Evolutionary conservation across 1,140 invertebrate species (phyloP).

Genomic region (silkworm (Bombyx mori)): DNA sequence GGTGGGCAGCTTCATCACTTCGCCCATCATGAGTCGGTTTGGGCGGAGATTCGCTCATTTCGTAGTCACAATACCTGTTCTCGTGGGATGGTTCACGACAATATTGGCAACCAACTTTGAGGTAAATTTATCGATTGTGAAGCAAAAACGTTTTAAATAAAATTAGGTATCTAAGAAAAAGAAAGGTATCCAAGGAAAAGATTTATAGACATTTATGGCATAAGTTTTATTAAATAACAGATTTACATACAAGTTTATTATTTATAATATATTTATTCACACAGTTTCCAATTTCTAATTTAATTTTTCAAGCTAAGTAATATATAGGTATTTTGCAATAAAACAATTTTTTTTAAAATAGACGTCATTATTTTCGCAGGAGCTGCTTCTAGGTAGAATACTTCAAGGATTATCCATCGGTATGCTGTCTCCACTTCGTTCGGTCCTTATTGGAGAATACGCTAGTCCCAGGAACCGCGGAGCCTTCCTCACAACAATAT

Average conservation of each 20-base stretch:
- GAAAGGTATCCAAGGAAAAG: no score
- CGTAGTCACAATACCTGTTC: slow-evolving; percentile 25
- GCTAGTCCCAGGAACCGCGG: slow-evolving; percentile 69
- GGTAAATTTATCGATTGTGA: slow-evolving; percentile 15
- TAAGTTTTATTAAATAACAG: no score
- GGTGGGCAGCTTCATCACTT: slow-evolving; percentile 35
- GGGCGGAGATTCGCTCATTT: slow-evolving; percentile 37
- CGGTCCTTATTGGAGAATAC: slow-evolving; percentile 49
- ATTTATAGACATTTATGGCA: no score
- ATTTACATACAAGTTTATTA: no score
- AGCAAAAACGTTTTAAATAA: no score
- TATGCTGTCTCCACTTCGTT: slow-evolving; percentile 35
- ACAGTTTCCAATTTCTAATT: no score
- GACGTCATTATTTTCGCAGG: slow-evolving; percentile 14
- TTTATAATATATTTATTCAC: no score
- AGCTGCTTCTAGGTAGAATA: slow-evolving; percentile 32
- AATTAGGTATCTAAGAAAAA: no score
- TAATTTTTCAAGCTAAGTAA: no score
- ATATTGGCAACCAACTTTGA: slow-evolving; percentile 28
- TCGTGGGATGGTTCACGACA: slow-evolving; percentile 41
- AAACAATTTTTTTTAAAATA: not conserved
- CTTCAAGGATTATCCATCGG: slow-evolving; percentile 41
- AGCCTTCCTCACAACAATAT: slow-evolving; percentile 66
- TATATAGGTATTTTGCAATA: no score
- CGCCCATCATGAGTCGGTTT: slow-evolving; percentile 31